Evolutionary conservation across 1,140 invertebrate species (phyloP).

Genomic region (Zaprionus inermis): DNA sequence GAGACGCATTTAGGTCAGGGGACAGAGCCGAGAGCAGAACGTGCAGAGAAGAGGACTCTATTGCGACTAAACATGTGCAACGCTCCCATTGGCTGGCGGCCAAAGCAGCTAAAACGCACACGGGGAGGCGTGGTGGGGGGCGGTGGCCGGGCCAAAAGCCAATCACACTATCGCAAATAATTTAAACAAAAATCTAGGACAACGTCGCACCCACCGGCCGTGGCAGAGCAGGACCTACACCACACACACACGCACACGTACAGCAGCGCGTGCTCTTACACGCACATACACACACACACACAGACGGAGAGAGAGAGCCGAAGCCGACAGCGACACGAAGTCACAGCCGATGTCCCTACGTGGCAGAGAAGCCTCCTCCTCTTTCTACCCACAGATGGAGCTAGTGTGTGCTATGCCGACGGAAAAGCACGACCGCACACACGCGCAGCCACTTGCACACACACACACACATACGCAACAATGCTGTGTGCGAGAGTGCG

Average conservation of each 20-base stretch:
- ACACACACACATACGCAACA: conserved; percentile 26
- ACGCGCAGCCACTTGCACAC: conserved; percentile 19
- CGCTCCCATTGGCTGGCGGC: conserved; percentile 70
- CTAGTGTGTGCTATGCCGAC: conserved; percentile 29
- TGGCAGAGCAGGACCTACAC: conserved; percentile 36
- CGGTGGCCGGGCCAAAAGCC: conserved; percentile 66
- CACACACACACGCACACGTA: conserved; percentile 8
- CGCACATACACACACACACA: conserved; percentile 1
- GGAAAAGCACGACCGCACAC: conserved; percentile 56
- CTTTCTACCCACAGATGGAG: background rate
- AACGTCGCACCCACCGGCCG: conserved; percentile 46
- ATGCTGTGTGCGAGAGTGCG: conserved; percentile 35
- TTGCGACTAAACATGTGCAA: conserved; percentile 80
- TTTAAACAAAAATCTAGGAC: conserved; percentile 84
- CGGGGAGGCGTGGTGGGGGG: conserved; percentile 16
- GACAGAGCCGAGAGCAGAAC: background rate
- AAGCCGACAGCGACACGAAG: conserved; percentile 28
- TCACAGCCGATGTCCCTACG: conserved; percentile 10
- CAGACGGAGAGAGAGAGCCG: conserved; percentile 19
- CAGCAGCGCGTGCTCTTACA: background rate
- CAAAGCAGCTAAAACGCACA: conserved; percentile 60
- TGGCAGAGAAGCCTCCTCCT: background rate
- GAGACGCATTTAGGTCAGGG: conserved; percentile 71
- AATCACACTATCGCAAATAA: conserved; percentile 84
- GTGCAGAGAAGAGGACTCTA: conserved; percentile 29